Evolutionary conservation across 2,888 invertebrate genomes (phyloP).

Genomic region (Himalopsyche japonica): DNA sequence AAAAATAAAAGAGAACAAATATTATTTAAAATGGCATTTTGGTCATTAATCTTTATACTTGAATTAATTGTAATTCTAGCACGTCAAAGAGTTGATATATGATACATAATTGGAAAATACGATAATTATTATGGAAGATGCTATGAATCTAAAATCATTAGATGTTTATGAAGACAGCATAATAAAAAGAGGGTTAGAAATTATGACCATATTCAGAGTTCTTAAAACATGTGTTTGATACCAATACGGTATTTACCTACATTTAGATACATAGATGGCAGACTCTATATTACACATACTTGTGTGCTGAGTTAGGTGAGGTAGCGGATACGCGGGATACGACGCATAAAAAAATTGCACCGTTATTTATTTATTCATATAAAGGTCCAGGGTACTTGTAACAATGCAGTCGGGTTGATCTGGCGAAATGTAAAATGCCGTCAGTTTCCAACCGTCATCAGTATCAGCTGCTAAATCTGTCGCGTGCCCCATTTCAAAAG

Average conservation of each 20-base stretch:
- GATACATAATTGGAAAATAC: too few relatives aligned
- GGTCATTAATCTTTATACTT: too few relatives aligned
- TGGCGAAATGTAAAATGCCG: slow-evolving; percentile 13
- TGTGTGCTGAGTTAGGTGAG: neutral
- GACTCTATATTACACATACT: neutral
- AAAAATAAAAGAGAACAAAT: too few relatives aligned
- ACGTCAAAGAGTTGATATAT: too few relatives aligned
- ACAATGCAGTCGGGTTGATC: slow-evolving; percentile 6
- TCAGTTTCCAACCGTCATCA: slow-evolving; percentile 24
- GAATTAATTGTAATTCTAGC: too few relatives aligned
- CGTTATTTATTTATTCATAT: slow-evolving; percentile 20
- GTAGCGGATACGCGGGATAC: neutral
- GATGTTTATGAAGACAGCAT: too few relatives aligned
- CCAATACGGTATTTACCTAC: neutral
- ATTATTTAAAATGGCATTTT: too few relatives aligned
- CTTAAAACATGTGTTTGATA: neutral
- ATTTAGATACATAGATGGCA: neutral
- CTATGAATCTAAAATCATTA: too few relatives aligned
- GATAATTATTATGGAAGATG: too few relatives aligned
- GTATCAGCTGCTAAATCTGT: slow-evolving; percentile 8
- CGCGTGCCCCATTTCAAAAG: slow-evolving; percentile 24
- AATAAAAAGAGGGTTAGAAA: too few relatives aligned
- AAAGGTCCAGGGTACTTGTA: slow-evolving; percentile 8
- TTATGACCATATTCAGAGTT: too few relatives aligned
- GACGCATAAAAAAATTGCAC: slow-evolving; percentile 8